These are phyloP conservation scores for Oxyruncus cristatus DNA, from an alignment of 2,113 vertebrate genomes.

Conservation along the genomic window DNA sequence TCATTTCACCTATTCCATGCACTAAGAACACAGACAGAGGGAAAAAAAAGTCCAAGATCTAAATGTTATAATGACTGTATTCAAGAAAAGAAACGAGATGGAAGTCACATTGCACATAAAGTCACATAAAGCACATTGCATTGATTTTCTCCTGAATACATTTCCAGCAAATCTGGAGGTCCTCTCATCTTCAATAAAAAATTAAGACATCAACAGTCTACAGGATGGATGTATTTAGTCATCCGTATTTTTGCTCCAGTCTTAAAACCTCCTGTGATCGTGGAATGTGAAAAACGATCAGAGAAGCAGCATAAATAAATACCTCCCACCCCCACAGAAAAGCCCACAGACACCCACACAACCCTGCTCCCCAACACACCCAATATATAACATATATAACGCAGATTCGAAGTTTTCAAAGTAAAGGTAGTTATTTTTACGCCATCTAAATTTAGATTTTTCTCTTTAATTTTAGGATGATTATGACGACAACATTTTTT, in stretches of 20 bases:
- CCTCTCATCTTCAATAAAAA: background rate
- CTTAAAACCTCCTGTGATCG: background rate
- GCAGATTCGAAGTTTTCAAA: background rate
- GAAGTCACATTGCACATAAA: background rate
- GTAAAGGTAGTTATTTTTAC: background rate
- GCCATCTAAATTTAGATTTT: background rate
- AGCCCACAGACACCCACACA: background rate
- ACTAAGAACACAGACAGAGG: background rate
- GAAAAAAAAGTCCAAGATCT: background rate
- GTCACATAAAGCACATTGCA: background rate
- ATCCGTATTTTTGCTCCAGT: background rate
- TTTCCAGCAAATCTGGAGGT: background rate
- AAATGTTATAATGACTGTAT: background rate
- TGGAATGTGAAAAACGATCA: background rate
- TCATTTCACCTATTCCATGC: background rate
- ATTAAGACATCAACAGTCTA: background rate
- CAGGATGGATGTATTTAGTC: background rate
- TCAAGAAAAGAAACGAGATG: background rate
- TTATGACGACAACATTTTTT: background rate
- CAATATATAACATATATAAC: background rate
- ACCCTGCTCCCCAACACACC: background rate
- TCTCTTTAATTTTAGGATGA: background rate
- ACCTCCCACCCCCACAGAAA: rapidly evolving
- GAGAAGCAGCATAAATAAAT: background rate
- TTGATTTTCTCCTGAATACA: background rate